A percentile compares a stretch with the other conserved stretches of the same genome.
These are phyloP conservation scores for Apis mellifera DNA, from an alignment of 1,140 invertebrate species.

Conservation along the genomic window Amel_HAv3.1 CM009931.2:17590501-17591000, in stretches of 20 bases:
- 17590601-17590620: not conserved
- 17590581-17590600: slow-evolving; percentile 15
- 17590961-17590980: slow-evolving; percentile 1
- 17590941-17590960: slow-evolving; percentile 8
- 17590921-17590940: slow-evolving; percentile 1
- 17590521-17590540: not conserved
- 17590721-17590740: not conserved
- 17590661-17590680: slow-evolving; percentile 1
- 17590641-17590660: not conserved
- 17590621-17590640: not conserved
- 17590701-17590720: not conserved
- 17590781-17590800: slow-evolving; percentile 7
- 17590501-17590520: not conserved
- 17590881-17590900: slow-evolving; percentile 5
- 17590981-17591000: slow-evolving; percentile 19
- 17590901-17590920: not conserved
- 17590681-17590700: slow-evolving; percentile 8
- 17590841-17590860: slow-evolving; percentile 23
- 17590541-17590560: not conserved
- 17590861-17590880: not conserved
- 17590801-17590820: not conserved
- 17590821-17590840: slow-evolving; percentile 1
- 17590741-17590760: not conserved
- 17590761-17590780: slow-evolving; percentile 10
- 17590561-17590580: not conserved